phyloP scores from a whole-genome alignment of 2,113 vertebrate species.

The Turnix velox region DNA sequence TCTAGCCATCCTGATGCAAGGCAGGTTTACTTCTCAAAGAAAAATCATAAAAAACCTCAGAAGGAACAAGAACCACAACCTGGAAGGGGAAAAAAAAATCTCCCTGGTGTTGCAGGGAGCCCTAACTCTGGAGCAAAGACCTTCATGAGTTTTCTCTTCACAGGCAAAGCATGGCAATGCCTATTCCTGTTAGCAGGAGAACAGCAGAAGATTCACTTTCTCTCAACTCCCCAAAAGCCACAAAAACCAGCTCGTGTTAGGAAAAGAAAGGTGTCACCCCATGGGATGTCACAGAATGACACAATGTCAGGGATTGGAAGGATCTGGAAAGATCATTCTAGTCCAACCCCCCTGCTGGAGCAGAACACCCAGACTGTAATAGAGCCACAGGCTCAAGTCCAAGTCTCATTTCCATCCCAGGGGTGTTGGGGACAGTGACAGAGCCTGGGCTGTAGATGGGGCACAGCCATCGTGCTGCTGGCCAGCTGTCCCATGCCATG shows the following conservation, averaged over 20 bases:
- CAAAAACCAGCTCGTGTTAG: background rate
- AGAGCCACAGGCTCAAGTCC: slow-evolving; percentile 23
- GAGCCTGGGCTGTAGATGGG: background rate
- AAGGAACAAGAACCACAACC: slow-evolving; percentile 16
- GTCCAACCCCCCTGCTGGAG: too few relatives aligned
- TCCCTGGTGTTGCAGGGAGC: background rate
- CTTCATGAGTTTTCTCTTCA: slow-evolving; percentile 29
- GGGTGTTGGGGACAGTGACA: background rate
- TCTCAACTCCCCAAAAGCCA: background rate
- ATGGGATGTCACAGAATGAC: too few relatives aligned
- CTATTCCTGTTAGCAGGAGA: background rate
- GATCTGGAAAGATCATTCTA: too few relatives aligned
- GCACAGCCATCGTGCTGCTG: background rate
- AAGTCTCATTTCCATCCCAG: background rate
- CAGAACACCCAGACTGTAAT: slow-evolving; percentile 29
- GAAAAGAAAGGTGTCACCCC: slow-evolving; percentile 5
- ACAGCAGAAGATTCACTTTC: slow-evolving; percentile 32
- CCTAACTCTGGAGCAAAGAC: slow-evolving; percentile 33
- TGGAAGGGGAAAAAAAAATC: slow-evolving; percentile 48
- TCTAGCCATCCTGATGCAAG: slow-evolving; percentile 48
- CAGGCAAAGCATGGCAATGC: slow-evolving; percentile 21
- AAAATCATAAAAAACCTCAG: background rate
- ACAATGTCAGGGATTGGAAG: too few relatives aligned
- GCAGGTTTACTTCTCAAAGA: slow-evolving; percentile 21
- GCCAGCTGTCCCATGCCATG: background rate